These are phyloP conservation scores for Bilobella aurantiaca DNA, from an alignment of 1,140 invertebrate genomes.

Conservation along the genomic window DNA sequence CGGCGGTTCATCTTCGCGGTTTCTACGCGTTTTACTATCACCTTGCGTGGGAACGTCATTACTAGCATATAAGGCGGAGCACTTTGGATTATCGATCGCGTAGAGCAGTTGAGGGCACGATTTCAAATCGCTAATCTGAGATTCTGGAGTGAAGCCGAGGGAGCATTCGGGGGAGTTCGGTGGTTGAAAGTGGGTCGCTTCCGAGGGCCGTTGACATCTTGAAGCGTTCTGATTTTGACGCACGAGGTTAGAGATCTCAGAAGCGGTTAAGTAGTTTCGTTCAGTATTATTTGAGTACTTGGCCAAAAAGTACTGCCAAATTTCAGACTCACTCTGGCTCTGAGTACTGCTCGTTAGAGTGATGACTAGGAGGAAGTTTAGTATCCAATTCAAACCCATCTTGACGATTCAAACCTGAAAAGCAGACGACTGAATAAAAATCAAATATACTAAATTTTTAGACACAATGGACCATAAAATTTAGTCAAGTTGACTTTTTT, in stretches of 20 bases:
- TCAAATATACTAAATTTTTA: too few species aligned
- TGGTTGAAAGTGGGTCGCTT: not conserved
- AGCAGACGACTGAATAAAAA: too few species aligned
- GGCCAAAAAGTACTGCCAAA: not conserved
- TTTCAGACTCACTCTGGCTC: not conserved
- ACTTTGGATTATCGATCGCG: constrained; percentile 24
- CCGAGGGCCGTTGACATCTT: not conserved
- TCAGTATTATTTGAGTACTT: not conserved
- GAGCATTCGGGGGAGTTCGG: not conserved
- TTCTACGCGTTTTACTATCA: not conserved
- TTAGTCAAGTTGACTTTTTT: too few species aligned
- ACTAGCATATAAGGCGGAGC: not conserved
- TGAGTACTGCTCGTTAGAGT: not conserved
- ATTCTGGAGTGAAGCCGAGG: not conserved
- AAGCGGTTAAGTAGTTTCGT: not conserved
- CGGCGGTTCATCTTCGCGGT: not conserved
- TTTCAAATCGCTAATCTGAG: not conserved
- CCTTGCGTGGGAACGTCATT: not conserved
- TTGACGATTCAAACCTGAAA: too few species aligned
- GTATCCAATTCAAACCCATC: too few species aligned
- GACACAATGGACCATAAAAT: too few species aligned
- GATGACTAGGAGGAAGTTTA: not conserved
- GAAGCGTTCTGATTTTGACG: not conserved
- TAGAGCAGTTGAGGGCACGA: constrained; percentile 19
- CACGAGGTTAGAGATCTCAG: not conserved